A percentile compares a stretch with the other conserved stretches of the same genome.
These are phyloP conservation scores for Adelges cooleyi DNA, from an alignment of 1,140 invertebrate species.

Conservation along the genomic window DNA sequence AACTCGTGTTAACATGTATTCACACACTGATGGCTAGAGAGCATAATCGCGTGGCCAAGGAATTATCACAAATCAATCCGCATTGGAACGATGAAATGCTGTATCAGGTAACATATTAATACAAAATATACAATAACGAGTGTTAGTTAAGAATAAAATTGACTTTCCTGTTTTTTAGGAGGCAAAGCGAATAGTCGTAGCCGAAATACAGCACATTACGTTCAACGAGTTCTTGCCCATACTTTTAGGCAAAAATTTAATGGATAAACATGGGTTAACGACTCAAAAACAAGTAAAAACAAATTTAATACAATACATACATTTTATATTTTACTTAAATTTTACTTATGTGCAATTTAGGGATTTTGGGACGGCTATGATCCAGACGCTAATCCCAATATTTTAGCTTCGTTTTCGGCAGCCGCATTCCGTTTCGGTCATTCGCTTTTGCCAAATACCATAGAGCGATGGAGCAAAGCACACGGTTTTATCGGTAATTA, in stretches of 20 bases:
- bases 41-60: constrained; percentile 73
- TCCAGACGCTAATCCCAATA: constrained; percentile 66
- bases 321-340: background rate
- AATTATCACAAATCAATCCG: constrained; percentile 66
- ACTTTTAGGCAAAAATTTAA: constrained; percentile 81
- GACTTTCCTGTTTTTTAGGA: constrained; percentile 45
- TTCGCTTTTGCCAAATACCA: constrained; percentile 71
- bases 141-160: background rate
- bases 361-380: constrained; percentile 86
- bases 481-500: constrained; percentile 77
- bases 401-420: constrained; percentile 74
- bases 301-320: background rate
- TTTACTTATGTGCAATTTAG: constrained; percentile 38
- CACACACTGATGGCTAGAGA: constrained; percentile 80
- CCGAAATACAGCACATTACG: constrained; percentile 84
- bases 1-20: constrained; percentile 78
- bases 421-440: constrained; percentile 86
- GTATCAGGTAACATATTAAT: constrained; percentile 51
- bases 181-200: constrained; percentile 74
- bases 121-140: background rate
- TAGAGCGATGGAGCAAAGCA: constrained; percentile 84
- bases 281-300: constrained; percentile 59
- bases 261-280: constrained; percentile 79
- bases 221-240: constrained; percentile 92
- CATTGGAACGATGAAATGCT: constrained; percentile 92